Base-by-base conservation (phyloP, 2,888 invertebrate genomes). In the Onthophagus sagittarius region DNA sequence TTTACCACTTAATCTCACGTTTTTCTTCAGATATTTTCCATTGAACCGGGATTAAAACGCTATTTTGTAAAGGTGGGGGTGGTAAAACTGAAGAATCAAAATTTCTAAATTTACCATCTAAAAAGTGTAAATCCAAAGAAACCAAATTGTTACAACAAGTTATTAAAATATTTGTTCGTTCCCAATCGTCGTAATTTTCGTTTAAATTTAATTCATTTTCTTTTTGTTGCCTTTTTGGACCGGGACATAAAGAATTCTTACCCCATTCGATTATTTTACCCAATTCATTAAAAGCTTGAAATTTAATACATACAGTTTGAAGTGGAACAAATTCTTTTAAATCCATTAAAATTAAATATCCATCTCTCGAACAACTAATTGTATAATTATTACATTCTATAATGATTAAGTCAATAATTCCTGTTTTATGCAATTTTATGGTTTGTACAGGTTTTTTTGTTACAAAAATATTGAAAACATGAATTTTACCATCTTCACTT, bases 231-330 rank as follows among this genome's bases (percentile, higher is more conserved):
- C 82, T 77, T 78, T 82, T 84, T 62, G 90, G 88, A 5, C 89
- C 89, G 5, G 89, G 87, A 81, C 88, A 88, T 74, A 90, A 87
- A 67, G 86, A 86, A 63, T 85, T 85, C 0, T 85, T 82, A 0
- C 90, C 90, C 81, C 89, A 90, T 77, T 90, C 90, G 0, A 89
- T 85, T 11, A 85, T 84, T 80, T 88, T 89, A 0, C 90, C 90
- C 13, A 88, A 83, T 0, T 89, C 86, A 0, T 87, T 87, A 65
- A 89, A 85, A 31, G 88, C 88, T 0, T 90, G 89, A 76, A 89
- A 90, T 74, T 86, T 85, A 13, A 90, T 83, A 74, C 86, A 86
- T 14, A 90, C 79, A 0, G 87, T 88, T 81, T 90, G 90, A 3
- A 89, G 82, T 67, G 90, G 86, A 72, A 85, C 86, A 73, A 89